Evolutionary conservation across 2,113 vertebrate genomes (phyloP).

Genomic region (Pipa parva): DNA sequence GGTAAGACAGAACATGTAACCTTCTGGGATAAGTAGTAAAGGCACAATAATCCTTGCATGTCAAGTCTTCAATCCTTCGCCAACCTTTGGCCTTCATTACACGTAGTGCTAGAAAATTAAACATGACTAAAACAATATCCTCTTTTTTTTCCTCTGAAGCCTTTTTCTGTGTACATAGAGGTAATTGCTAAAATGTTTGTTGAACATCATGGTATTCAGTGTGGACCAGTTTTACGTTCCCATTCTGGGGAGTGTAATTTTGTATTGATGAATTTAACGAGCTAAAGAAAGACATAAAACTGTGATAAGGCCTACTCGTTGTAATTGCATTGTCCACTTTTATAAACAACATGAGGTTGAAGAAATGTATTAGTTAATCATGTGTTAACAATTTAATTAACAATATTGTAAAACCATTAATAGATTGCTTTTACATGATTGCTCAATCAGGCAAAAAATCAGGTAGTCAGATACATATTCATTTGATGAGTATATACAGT

Average conservation of each 20-base stretch:
- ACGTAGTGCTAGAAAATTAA: not conserved
- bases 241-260: not conserved
- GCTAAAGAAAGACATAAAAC: too few relatives aligned
- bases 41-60: slow-evolving; percentile 1
- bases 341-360: too few relatives aligned
- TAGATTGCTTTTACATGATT: too few relatives aligned
- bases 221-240: not conserved
- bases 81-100: not conserved
- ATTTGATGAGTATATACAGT: too few relatives aligned
- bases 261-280: not conserved
- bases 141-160: not conserved
- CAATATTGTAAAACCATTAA: too few relatives aligned
- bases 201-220: not conserved
- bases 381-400: too few relatives aligned
- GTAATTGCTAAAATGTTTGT: not conserved
- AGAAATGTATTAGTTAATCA: too few relatives aligned
- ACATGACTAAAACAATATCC: not conserved
- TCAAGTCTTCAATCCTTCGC: not conserved
- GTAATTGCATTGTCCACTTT: too few relatives aligned
- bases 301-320: too few relatives aligned
- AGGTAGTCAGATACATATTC: too few relatives aligned
- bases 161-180: not conserved
- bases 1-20: not conserved
- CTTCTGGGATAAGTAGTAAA: not conserved
- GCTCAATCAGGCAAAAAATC: too few relatives aligned